phyloP scores from a whole-genome alignment of 37 sponge, comb jelly and placozoan species.

The Haliclona indistincta region DNA sequence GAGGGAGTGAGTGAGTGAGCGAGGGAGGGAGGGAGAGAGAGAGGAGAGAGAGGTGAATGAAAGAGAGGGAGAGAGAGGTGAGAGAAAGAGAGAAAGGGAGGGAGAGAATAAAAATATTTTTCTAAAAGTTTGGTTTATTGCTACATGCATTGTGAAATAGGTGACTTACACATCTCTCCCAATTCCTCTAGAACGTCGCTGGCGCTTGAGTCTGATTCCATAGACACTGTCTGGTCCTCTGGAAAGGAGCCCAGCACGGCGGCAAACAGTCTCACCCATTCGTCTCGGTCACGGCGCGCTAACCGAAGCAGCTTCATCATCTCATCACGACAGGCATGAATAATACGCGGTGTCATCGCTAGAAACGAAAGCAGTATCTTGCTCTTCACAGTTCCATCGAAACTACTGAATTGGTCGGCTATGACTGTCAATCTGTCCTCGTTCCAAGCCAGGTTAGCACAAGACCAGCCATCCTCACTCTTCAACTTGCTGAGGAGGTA shows the following conservation, averaged over 20 bases:
- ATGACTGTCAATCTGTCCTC: slow-evolving; percentile 56
- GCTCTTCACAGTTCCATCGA: slow-evolving; percentile 58
- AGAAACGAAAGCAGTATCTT: slow-evolving; percentile 63
- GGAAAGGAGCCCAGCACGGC: slow-evolving; percentile 55
- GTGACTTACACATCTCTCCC: background rate
- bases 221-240: slow-evolving; percentile 27
- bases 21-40: too few relatives aligned
- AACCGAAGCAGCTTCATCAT: slow-evolving; percentile 2
- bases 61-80: background rate
- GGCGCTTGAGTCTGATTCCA: slow-evolving; percentile 20
- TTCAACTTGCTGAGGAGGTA: slow-evolving; percentile 61
- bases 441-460: slow-evolving; percentile 63
- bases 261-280: slow-evolving; percentile 69
- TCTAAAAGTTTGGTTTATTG: background rate
- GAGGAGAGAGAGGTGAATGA: too few relatives aligned
- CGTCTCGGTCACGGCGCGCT: slow-evolving; percentile 45
- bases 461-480: slow-evolving; percentile 68
- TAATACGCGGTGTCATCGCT: slow-evolving; percentile 54
- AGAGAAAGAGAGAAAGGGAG: background rate
- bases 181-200: slow-evolving; percentile 3
- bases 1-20: too few relatives aligned
- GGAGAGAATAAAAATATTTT: background rate
- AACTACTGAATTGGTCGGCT: slow-evolving; percentile 42
- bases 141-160: background rate
- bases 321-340: slow-evolving; percentile 1